Evolutionary conservation across 1,140 invertebrate genomes (phyloP).

Genomic region (Eulimnadia texana): DNA sequence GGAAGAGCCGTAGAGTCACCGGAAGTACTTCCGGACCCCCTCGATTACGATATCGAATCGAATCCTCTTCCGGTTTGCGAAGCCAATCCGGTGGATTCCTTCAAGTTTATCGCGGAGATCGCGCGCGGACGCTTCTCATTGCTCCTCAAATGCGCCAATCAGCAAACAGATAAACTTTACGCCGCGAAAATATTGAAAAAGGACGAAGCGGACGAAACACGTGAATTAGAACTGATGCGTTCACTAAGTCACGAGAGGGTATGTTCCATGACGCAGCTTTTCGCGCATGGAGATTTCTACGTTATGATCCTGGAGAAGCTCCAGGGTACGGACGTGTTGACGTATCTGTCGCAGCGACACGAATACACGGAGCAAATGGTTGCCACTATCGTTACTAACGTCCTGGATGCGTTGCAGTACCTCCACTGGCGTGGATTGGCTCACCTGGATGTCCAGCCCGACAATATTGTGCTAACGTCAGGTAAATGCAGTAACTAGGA

Average conservation of each 20-base stretch:
- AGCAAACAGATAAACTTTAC: slow-evolving; percentile 44
- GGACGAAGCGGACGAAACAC: slow-evolving; percentile 38
- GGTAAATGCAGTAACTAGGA: too few relatives aligned
- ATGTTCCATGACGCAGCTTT: slow-evolving; percentile 53
- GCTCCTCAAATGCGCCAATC: slow-evolving; percentile 66
- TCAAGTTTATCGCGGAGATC: slow-evolving; percentile 69
- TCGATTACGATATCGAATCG: slow-evolving; percentile 59
- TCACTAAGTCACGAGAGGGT: slow-evolving; percentile 72
- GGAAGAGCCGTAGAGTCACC: slow-evolving; percentile 45
- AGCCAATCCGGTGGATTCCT: slow-evolving; percentile 43
- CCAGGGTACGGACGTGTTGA: slow-evolving; percentile 78
- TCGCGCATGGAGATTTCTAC: slow-evolving; percentile 30
- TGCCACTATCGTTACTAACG: slow-evolving; percentile 61
- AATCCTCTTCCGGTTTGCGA: slow-evolving; percentile 41
- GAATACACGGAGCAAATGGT: slow-evolving; percentile 85
- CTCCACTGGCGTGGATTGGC: slow-evolving; percentile 82
- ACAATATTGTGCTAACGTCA: slow-evolving; percentile 89
- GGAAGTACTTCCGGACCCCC: slow-evolving; percentile 32
- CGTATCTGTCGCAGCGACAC: slow-evolving; percentile 67
- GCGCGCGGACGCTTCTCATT: slow-evolving; percentile 69
- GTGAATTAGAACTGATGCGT: slow-evolving; percentile 65
- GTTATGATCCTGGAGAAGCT: slow-evolving; percentile 71
- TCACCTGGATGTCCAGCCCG: slow-evolving; percentile 87
- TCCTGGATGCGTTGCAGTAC: slow-evolving; percentile 74
- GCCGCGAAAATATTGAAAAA: slow-evolving; percentile 63